phyloP scores from a whole-genome alignment of 2,888 invertebrate genomes.

The Cynaeus angustus region DNA sequence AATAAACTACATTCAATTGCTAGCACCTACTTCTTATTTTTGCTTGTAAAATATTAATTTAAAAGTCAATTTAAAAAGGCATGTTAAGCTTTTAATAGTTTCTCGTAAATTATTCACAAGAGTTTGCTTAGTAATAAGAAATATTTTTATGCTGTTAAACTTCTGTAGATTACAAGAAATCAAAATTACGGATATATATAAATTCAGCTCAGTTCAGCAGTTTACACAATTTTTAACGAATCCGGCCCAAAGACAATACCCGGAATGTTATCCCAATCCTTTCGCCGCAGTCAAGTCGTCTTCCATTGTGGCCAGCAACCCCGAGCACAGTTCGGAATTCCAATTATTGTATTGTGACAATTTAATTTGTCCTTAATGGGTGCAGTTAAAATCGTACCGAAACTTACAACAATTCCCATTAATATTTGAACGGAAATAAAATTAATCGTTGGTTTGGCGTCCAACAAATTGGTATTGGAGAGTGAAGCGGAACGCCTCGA shows the following conservation, averaged over 20 bases:
- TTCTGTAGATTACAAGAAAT: too few relatives aligned
- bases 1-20: too few relatives aligned
- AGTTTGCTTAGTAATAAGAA: too few relatives aligned
- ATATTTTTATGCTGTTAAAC: too few relatives aligned
- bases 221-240: not conserved
- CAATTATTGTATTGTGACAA: constrained; percentile 55
- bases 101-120: too few relatives aligned
- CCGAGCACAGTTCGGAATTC: constrained; percentile 48
- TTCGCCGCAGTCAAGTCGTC: constrained; percentile 12
- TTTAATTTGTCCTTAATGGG: constrained; percentile 52
- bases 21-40: too few relatives aligned
- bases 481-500: constrained; percentile 14
- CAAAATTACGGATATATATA: too few relatives aligned
- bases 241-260: not conserved
- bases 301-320: constrained; percentile 31
- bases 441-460: constrained; percentile 32
- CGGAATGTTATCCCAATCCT: constrained; percentile 9
- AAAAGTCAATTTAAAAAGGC: too few relatives aligned
- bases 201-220: too few relatives aligned
- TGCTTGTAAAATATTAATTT: too few relatives aligned
- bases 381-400: constrained; percentile 23
- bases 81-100: too few relatives aligned
- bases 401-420: constrained; percentile 39
- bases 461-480: constrained; percentile 14
- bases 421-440: constrained; percentile 26